Evolutionary conservation across 2,888 invertebrate genomes (phyloP), one percentile per base, ranked within the genome.

Genomic region (Tipula confusa): DNA sequence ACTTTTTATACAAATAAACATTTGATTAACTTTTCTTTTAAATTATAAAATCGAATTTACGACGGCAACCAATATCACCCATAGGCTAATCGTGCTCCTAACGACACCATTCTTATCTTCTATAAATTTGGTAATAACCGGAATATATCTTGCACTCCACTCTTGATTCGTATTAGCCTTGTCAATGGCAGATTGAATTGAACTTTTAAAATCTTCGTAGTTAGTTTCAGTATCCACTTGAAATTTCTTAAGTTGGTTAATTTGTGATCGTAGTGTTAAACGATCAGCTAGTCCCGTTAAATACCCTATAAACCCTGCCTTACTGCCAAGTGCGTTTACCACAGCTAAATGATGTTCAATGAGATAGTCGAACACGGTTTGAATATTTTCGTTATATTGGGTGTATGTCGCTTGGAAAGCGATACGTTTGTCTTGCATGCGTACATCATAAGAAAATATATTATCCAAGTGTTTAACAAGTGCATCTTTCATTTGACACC

Each of bases 401-500:
- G 89, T 87, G 48, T 93, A 89, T 0, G 93, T 91, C 6, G 91
- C 90, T 0, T 88, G 83, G 24, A 89, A 86, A 1, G 89, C 88
- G 13, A 87, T 84, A 0, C 87, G 86, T 83, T 88, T 89, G 84
- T 89, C 89, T 83, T 89, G 89, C 1, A 85, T 86, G n/a, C 89
- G 88, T 18, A 89, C 87, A 1, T 87, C 87, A 31, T 88, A 86
- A 84, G 86, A 92, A 86, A 82, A 90, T 86, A 87, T 92, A 90
- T 87, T 92, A 90, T 38, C 86, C 86, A 85, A 92, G 88, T 86
- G 93, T 90, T 83, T 86, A 9, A 11, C 13, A 38, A 38, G 38
- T 13, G 87, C 87, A 0, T 88, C 86, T 83, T 93, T 87, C 84
- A 89, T 90, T 0, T 94, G 92, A 86, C 96, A 96, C 0, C 94